These are phyloP conservation scores for Pipra filicauda DNA, from an alignment of 2,113 vertebrate genomes.

Conservation along the genomic window DNA sequence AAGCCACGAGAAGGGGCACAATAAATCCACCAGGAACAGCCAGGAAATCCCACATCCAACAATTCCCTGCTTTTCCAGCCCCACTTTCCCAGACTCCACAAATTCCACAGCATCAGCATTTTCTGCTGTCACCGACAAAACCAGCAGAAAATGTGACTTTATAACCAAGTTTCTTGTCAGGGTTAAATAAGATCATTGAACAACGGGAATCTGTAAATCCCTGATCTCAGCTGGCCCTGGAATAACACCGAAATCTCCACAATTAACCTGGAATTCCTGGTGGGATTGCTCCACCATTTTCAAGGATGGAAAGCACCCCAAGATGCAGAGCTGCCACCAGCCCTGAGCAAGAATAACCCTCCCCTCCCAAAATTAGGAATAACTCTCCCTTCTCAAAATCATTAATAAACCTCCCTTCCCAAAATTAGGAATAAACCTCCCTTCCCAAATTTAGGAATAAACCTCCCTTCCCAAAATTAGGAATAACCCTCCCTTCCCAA, in stretches of 20 bases:
- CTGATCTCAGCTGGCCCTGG: not conserved
- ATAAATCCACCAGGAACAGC: not conserved
- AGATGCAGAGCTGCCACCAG: not conserved
- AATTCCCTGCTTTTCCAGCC: not conserved
- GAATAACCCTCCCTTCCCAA: not conserved
- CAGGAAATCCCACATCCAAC: not conserved
- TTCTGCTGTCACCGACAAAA: not conserved
- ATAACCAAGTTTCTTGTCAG: not conserved
- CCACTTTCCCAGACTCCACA: not conserved
- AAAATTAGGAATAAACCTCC: not conserved
- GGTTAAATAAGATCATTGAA: not conserved
- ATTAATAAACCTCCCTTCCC: not conserved
- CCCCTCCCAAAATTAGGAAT: not conserved
- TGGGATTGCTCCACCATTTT: not conserved
- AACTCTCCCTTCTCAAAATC: not conserved
- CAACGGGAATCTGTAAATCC: not conserved
- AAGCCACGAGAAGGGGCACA: rapidly evolving
- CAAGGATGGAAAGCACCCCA: not conserved
- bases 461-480: not conserved
- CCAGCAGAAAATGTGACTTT: not conserved
- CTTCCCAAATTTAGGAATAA: too few species aligned
- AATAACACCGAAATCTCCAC: not conserved
- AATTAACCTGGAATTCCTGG: not conserved
- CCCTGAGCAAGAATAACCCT: not conserved
- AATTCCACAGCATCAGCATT: not conserved